A percentile compares a stretch with the other conserved stretches of the same genome.
Evolutionary conservation across 1,140 invertebrate genomes (phyloP).

Genomic region (Micrasema minimum): DNA sequence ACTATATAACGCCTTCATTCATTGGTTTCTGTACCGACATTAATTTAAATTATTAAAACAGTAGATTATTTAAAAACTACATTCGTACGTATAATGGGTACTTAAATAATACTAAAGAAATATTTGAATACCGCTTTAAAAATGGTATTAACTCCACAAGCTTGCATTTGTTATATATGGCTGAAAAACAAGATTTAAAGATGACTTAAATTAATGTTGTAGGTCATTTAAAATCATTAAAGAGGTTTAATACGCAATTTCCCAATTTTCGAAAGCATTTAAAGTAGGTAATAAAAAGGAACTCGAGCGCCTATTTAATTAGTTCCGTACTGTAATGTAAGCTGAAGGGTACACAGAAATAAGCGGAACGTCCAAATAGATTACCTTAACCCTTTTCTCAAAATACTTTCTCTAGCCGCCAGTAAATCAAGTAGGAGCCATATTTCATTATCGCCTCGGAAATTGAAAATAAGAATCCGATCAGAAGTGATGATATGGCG

Average conservation of each 20-base stretch:
- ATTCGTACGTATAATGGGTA: too few species aligned
- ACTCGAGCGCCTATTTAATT: background rate
- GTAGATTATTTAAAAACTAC: too few species aligned
- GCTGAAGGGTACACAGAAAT: background rate
- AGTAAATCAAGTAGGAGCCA: constrained; percentile 28
- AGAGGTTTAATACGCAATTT: background rate
- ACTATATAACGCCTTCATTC: too few species aligned
- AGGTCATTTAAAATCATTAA: too few species aligned
- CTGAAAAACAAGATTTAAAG: too few species aligned
- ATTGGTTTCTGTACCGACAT: too few species aligned
- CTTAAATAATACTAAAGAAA: too few species aligned
- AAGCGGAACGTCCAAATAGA: constrained; percentile 12
- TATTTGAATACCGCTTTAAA: too few species aligned
- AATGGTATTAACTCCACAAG: too few species aligned
- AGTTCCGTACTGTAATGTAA: constrained; percentile 4
- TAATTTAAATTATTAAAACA: too few species aligned
- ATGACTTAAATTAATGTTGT: too few species aligned
- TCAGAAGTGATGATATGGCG: constrained; percentile 48
- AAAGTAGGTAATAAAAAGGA: background rate
- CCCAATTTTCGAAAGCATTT: constrained; percentile 6
- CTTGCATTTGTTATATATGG: too few species aligned
- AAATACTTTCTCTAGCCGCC: constrained; percentile 42
- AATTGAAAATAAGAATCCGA: constrained; percentile 47
- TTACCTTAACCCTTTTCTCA: constrained; percentile 28
- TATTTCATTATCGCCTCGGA: constrained; percentile 34